A percentile compares a stretch with the other conserved stretches of the same genome.
These are phyloP conservation scores for Salticus scenicus DNA, from an alignment of 2,888 invertebrate genomes.

Conservation along the genomic window DNA sequence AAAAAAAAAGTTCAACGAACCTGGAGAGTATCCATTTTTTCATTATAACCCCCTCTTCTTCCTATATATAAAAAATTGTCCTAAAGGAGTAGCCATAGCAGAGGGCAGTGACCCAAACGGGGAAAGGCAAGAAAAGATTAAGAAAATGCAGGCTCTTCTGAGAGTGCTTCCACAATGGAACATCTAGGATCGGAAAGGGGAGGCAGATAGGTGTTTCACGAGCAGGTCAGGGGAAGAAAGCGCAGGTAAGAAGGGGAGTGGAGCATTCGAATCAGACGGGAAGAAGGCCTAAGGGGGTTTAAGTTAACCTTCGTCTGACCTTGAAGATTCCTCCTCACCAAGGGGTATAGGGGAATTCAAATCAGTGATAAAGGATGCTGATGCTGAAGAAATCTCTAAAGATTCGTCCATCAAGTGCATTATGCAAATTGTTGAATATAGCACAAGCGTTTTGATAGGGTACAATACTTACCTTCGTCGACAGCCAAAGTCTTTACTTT, in stretches of 20 bases:
- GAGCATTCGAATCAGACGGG: background rate
- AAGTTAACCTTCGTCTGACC: constrained; percentile 2
- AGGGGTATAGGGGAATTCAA: background rate
- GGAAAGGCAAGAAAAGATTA: constrained; percentile 16
- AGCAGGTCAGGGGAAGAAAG: background rate
- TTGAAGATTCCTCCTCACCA: background rate
- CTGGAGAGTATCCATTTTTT: background rate
- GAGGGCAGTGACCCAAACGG: constrained; percentile 11
- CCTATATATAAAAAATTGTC: background rate
- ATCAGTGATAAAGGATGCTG: too few species aligned
- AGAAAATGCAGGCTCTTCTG: background rate
- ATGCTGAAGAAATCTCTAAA: too few species aligned
- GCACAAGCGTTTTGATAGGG: too few species aligned
- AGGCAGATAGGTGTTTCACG: background rate
- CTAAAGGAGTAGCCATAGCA: background rate
- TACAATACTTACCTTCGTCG: too few species aligned
- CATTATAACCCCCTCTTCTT: constrained; percentile 10
- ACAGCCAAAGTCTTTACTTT: too few species aligned
- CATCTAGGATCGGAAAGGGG: background rate
- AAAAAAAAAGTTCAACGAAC: constrained; percentile 6
- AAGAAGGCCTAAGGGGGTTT: background rate
- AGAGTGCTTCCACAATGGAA: background rate
- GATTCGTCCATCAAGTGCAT: too few species aligned
- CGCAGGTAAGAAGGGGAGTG: constrained; percentile 15
- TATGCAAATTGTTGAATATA: too few species aligned